These are phyloP conservation scores for Nematopogon swammerdamellus DNA, from an alignment of 2,888 invertebrate species.

Conservation along the genomic window DNA sequence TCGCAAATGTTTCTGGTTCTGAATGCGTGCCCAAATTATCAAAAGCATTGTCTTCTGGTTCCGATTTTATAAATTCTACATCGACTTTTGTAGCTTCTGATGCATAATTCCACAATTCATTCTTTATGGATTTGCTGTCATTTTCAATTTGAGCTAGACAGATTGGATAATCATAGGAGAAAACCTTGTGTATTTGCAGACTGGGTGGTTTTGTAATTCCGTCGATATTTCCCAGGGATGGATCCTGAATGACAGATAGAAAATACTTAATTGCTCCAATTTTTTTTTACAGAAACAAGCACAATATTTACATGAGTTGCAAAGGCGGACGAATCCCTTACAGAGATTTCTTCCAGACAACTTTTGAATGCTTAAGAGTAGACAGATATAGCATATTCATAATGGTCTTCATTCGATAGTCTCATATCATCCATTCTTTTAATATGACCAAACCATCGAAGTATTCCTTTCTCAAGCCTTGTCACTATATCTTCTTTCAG, in stretches of 20 bases:
- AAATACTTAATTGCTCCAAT: no score
- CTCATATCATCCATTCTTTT: no score
- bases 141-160: not conserved
- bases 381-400: no score
- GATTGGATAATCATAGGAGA: not conserved
- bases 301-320: no score
- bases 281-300: no score
- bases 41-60: not conserved
- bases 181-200: not conserved
- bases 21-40: constrained; percentile 14
- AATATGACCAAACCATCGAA: no score
- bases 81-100: not conserved
- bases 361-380: no score
- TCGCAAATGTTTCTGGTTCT: constrained; percentile 30
- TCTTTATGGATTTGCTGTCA: not conserved
- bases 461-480: no score
- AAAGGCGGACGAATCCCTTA: no score
- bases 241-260: not conserved
- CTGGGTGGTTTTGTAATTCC: not conserved
- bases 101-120: not conserved
- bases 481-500: no score
- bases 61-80: not conserved
- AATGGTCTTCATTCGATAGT: no score
- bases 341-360: no score
- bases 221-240: not conserved